Base-by-base conservation (phyloP, 2,888 invertebrate species). In the Aphodius granarius region DNA sequence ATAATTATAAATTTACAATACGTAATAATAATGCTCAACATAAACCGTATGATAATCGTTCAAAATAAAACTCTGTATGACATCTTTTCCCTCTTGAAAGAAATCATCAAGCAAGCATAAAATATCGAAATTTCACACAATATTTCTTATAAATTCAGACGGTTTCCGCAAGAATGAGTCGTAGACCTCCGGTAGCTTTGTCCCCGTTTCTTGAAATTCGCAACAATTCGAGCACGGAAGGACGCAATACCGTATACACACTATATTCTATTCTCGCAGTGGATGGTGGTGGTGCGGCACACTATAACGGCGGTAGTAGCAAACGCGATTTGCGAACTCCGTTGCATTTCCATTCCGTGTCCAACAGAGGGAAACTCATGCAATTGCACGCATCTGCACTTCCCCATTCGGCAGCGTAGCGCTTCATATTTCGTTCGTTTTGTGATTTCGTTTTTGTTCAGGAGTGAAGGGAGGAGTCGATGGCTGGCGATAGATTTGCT, bases 301-400 rank as follows among this genome's bases (percentile, higher is more conserved):
- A 70, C 64, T 63, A 63, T 71, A 23, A 43, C 74, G 18, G 71
- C 70, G 70, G 64, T 63, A 71, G 70, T 74, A 63, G 43, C 76
- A 76, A 76, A 76, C 71, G 71, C 66, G 71, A 74, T 76, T 76
- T 76, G 66, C 73, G 73, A 73, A 74, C 71, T 72, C 22, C 74
- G 43, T 65, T 71, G 68, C 65, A 70, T 73, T 76, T 73, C 66
- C 76, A 73, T 76, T 76, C 74, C 73, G 71, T 23, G 63, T 73
- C 63, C 76, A 68, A 70, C 71, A 66, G 63, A 73, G 65, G 66
- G 73, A 71, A 76, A 74, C 66, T 76, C 72, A 74, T 76, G 72
- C 68, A 75, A 72, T 73, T 72, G 68, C 66, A 73, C 72, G 75
- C 75, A 75, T 73, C 63, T 63, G 43, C 43, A 43, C 43, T 43